These are phyloP conservation scores for Paracentrotus lividus DNA, from an alignment of 53 echinoderm and acorn worm genomes.

Conservation along the genomic window DNA sequence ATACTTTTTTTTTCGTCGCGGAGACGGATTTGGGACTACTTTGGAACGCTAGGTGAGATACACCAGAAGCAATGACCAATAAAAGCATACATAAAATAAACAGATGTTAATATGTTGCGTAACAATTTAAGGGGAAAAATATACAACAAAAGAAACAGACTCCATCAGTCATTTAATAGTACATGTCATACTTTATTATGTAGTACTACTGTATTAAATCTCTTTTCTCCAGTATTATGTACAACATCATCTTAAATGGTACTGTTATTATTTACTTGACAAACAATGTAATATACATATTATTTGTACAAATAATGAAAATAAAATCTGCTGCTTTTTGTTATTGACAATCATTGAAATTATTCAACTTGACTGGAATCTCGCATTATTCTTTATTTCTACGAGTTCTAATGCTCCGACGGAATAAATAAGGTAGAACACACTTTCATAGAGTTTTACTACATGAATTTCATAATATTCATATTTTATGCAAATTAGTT, in stretches of 20 bases:
- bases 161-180: not conserved
- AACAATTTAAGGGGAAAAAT: too few species aligned
- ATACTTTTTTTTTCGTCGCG: too few species aligned
- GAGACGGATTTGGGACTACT: too few species aligned
- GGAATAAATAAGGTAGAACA: not conserved
- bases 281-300: conserved; percentile 44
- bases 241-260: conserved; percentile 31
- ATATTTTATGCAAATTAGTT: too few species aligned
- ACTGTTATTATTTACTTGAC: conserved; percentile 39
- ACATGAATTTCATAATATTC: too few species aligned
- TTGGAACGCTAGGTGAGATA: too few species aligned
- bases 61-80: too few species aligned
- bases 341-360: conserved; percentile 51
- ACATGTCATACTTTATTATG: conserved; percentile 34
- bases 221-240: not conserved
- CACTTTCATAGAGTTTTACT: too few species aligned
- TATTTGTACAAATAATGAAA: conserved; percentile 46
- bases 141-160: not conserved
- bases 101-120: too few species aligned
- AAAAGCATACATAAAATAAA: too few species aligned
- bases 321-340: conserved; percentile 19
- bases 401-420: not conserved
- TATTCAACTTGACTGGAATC: conserved; percentile 9
- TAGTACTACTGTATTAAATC: conserved; percentile 33
- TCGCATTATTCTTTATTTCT: conserved; percentile 5